Evolutionary conservation across 2,888 invertebrate genomes (phyloP).

Genomic region (Onchidella celtica): DNA sequence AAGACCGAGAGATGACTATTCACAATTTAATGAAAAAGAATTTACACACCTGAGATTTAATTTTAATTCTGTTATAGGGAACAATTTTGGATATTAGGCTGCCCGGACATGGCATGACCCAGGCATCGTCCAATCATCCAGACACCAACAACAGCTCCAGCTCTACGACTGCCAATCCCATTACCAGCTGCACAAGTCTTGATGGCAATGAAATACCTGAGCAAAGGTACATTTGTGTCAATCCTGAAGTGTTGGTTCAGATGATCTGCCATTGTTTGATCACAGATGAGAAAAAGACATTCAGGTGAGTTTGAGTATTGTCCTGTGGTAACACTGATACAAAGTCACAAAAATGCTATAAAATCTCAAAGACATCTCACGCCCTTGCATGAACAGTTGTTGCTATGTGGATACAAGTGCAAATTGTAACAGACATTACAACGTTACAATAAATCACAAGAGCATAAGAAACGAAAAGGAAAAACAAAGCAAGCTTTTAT

Average conservation of each 20-base stretch:
- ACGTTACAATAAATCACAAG: too few relatives aligned
- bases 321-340: too few relatives aligned
- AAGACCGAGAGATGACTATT: not conserved
- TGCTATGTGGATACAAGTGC: too few relatives aligned
- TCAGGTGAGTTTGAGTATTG: slow-evolving; percentile 49
- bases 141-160: not conserved
- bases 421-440: too few relatives aligned
- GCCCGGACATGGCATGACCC: too few relatives aligned
- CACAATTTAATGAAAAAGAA: not conserved
- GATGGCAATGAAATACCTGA: not conserved
- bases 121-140: not conserved
- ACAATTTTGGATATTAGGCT: not conserved
- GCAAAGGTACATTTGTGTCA: slow-evolving; percentile 55
- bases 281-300: slow-evolving; percentile 57
- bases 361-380: too few relatives aligned
- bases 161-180: not conserved
- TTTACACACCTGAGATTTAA: not conserved
- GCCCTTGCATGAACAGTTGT: too few relatives aligned
- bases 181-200: not conserved
- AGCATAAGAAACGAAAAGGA: too few relatives aligned
- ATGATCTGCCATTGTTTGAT: slow-evolving; percentile 54
- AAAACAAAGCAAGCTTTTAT: too few relatives aligned
- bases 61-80: not conserved
- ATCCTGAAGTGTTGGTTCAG: slow-evolving; percentile 56
- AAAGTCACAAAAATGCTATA: too few relatives aligned